These are phyloP conservation scores for Morus bassanus DNA, from an alignment of 2,797 vertebrate genomes.

Conservation along the genomic window DNA sequence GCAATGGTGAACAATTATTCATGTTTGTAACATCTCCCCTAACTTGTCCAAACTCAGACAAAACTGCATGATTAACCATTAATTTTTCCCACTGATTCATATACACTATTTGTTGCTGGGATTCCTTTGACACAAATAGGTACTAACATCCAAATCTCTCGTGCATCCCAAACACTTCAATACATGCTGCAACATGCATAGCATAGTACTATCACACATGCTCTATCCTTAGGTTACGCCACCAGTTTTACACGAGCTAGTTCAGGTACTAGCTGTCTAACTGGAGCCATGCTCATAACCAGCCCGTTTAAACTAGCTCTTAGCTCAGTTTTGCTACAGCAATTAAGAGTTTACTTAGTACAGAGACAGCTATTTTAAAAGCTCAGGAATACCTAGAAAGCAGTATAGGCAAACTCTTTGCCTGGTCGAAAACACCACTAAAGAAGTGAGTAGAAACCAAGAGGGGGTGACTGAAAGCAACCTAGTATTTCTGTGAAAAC, in stretches of 20 bases:
- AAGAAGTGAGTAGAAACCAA: background rate
- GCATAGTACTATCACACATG: rapidly evolving
- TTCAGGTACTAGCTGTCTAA: background rate
- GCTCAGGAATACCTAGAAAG: background rate
- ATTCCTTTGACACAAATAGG: background rate
- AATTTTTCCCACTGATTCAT: background rate
- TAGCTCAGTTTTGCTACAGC: background rate
- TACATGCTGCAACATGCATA: background rate
- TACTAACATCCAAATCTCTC: background rate
- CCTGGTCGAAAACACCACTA: background rate
- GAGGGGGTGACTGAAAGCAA: background rate
- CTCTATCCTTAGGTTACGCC: background rate
- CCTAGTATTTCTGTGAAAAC: background rate
- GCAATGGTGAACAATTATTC: background rate
- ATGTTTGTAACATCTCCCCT: background rate
- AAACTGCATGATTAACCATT: background rate
- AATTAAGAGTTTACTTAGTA: background rate
- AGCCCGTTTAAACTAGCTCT: background rate
- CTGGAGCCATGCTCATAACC: background rate
- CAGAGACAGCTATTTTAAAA: background rate
- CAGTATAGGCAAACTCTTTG: background rate
- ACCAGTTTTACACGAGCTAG: background rate
- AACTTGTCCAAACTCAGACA: background rate
- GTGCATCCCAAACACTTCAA: background rate
- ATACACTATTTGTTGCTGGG: background rate